Percentiles rank a stretch among this genome's conserved stretches.
These are phyloP conservation scores for Gymnarchus niloticus DNA, from an alignment of 2,113 vertebrate genomes.

Conservation along the genomic window DNA sequence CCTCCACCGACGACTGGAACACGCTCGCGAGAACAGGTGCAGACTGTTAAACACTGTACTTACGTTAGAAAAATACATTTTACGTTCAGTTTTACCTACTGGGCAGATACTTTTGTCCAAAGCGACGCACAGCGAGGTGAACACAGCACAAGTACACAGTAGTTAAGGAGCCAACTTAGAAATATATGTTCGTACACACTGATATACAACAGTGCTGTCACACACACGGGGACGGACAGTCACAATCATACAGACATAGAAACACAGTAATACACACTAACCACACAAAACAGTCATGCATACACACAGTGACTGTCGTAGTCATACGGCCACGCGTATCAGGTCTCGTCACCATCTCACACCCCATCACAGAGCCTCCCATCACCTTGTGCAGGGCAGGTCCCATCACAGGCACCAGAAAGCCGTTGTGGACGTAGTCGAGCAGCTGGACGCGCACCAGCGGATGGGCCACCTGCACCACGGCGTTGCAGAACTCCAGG, in stretches of 20 bases:
- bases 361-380: neutral
- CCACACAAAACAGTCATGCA: too few species aligned
- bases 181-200: too few species aligned
- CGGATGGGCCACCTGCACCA: slow-evolving; percentile 89
- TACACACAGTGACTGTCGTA: neutral
- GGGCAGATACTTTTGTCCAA: too few species aligned
- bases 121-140: too few species aligned
- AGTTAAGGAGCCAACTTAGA: too few species aligned
- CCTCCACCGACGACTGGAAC: slow-evolving; percentile 83
- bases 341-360: neutral
- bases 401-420: slow-evolving; percentile 91
- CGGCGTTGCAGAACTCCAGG: slow-evolving; percentile 92
- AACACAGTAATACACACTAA: too few species aligned
- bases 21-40: neutral
- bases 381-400: slow-evolving; percentile 89
- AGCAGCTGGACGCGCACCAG: slow-evolving; percentile 87
- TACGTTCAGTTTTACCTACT: neutral
- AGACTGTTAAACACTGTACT: neutral
- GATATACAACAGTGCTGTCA: too few species aligned
- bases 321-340: neutral
- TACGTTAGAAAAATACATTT: neutral
- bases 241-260: too few species aligned
- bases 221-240: too few species aligned
- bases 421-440: slow-evolving; percentile 92
- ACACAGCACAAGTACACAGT: too few species aligned